Percentiles rank a stretch among this genome's conserved stretches.
Evolutionary conservation across 2,113 vertebrate species (phyloP).

Genomic region (Fregata magnificens): DNA sequence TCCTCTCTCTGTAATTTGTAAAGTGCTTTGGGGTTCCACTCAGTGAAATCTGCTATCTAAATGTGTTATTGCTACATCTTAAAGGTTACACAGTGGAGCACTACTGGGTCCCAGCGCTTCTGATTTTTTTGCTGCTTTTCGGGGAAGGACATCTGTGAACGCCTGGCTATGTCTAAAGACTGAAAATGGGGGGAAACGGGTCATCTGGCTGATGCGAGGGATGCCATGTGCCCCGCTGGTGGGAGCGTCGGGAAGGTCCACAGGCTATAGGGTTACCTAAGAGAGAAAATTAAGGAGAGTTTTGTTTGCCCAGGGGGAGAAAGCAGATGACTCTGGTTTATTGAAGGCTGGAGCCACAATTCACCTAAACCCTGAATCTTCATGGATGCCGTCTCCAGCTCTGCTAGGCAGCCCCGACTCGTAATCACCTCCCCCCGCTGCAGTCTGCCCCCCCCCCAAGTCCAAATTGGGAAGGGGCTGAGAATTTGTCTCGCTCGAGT

Average conservation of each 20-base stretch:
- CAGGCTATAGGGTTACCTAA: background rate
- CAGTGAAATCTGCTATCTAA: background rate
- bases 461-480: background rate
- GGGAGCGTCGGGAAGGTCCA: rapidly evolving
- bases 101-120: background rate
- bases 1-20: conserved; percentile 17
- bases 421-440: rapidly evolving
- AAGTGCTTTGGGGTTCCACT: conserved; percentile 29
- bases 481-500: background rate
- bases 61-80: background rate
- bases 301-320: background rate
- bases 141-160: background rate
- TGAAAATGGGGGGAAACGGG: background rate
- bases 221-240: background rate
- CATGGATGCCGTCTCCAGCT: background rate
- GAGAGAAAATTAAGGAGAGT: background rate
- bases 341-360: background rate
- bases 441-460: background rate
- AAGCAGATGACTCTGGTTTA: background rate
- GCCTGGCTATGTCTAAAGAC: background rate
- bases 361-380: background rate
- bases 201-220: background rate
- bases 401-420: background rate
- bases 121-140: background rate
- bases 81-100: background rate